Conservation (phyloP, 2,113 vertebrate genomes). For the Hyla sarda region DNA sequence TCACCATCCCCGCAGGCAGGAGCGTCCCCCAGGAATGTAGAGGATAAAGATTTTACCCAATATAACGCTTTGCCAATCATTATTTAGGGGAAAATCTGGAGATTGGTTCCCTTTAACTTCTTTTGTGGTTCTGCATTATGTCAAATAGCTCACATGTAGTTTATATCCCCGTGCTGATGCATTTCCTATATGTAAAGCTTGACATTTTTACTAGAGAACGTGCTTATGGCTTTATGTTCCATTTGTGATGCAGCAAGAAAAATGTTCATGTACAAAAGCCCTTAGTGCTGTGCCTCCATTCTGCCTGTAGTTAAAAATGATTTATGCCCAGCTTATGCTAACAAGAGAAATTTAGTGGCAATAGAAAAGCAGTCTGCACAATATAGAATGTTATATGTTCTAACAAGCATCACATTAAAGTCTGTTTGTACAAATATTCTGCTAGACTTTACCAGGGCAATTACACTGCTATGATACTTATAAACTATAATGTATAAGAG, state of each 20-base stretch:
- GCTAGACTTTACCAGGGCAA: neutral
- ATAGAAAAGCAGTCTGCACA: conserved; percentile 15
- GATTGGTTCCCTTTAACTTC: neutral
- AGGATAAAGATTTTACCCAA: no score
- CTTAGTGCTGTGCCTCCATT: conserved; percentile 23
- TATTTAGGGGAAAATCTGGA: no score
- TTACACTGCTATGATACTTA: neutral
- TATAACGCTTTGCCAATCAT: no score
- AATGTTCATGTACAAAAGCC: neutral
- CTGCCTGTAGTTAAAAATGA: conserved; percentile 20
- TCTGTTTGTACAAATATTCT: conserved; percentile 27
- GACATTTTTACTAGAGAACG: neutral
- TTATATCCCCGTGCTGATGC: neutral
- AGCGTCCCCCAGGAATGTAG: no score
- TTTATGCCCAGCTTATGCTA: conserved; percentile 15
- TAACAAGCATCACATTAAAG: neutral
- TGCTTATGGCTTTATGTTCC: neutral
- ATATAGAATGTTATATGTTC: conserved; percentile 23
- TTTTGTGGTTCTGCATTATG: neutral
- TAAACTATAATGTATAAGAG: conserved; percentile 8
- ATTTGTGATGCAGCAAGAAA: conserved; percentile 8
- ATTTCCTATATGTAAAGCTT: conserved; percentile 5
- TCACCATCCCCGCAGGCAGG: no score
- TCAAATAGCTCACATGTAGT: neutral
- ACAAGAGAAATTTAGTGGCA: conserved; percentile 18